Percentiles rank a stretch among this genome's conserved stretches.
Conservation (phyloP, 2,888 invertebrate genomes). For the Seladonia tumulorum region DNA sequence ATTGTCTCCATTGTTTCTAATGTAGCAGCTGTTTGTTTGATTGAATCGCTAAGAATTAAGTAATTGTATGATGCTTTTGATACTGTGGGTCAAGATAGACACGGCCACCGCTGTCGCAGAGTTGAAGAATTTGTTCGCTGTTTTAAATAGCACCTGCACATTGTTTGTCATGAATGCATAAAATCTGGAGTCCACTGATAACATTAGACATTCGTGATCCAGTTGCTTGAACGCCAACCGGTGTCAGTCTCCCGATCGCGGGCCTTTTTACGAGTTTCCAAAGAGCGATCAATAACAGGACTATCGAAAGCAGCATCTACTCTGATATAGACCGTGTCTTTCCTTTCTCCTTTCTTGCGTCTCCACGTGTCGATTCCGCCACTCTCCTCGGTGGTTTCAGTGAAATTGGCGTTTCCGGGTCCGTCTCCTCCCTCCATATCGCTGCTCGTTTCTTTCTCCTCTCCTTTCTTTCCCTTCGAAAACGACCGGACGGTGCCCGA, state of each 20-base stretch:
- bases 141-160: too few relatives aligned
- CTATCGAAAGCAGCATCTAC: slow-evolving; percentile 27
- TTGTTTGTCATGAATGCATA: too few relatives aligned
- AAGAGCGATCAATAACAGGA: slow-evolving; percentile 24
- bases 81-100: too few relatives aligned
- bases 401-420: slow-evolving; percentile 77
- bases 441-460: slow-evolving; percentile 56
- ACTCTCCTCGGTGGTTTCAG: slow-evolving; percentile 60
- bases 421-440: slow-evolving; percentile 41
- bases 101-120: too few relatives aligned
- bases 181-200: not conserved
- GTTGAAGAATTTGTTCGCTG: too few relatives aligned
- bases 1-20: too few relatives aligned
- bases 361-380: slow-evolving; percentile 66
- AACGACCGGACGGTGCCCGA: slow-evolving; percentile 38
- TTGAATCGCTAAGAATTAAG: too few relatives aligned
- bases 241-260: not conserved
- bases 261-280: slow-evolving; percentile 11
- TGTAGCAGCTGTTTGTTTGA: too few relatives aligned
- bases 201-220: not conserved
- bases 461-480: slow-evolving; percentile 65
- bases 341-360: slow-evolving; percentile 70
- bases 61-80: too few relatives aligned
- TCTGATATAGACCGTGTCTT: slow-evolving; percentile 44
- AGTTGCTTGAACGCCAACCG: not conserved